phyloP scores from a whole-genome alignment of 2,797 vertebrate genomes.

The Gambusia yucatana region DNA sequence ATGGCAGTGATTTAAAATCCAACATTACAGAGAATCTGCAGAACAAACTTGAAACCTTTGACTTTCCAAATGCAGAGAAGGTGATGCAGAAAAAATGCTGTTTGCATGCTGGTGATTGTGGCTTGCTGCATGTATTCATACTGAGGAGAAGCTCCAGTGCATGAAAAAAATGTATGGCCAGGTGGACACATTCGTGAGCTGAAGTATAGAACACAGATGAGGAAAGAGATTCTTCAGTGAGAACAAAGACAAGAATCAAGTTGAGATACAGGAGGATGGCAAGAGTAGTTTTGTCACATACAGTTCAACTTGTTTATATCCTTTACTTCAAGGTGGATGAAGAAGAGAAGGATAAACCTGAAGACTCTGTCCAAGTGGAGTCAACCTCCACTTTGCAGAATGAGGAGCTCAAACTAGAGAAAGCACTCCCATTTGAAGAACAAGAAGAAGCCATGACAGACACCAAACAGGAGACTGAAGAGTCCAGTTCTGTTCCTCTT shows the following conservation, averaged over 20 bases:
- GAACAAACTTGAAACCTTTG: constrained; percentile 4
- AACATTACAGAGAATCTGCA: constrained; percentile 25
- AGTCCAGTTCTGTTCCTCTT: constrained; percentile 22
- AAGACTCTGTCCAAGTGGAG: constrained; percentile 4
- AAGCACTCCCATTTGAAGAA: constrained; percentile 22
- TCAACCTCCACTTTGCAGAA: constrained; percentile 16
- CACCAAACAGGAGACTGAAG: constrained; percentile 28
- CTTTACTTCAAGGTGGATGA: constrained; percentile 28
- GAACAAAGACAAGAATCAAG: constrained; percentile 21
- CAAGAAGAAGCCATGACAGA: constrained; percentile 21
- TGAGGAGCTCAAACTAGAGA: constrained; percentile 19
- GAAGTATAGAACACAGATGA: not conserved
- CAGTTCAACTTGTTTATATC: not conserved
- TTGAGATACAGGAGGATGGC: constrained; percentile 5
- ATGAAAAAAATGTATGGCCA: not conserved
- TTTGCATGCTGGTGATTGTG: not conserved
- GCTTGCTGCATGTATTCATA: not conserved
- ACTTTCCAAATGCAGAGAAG: constrained; percentile 25
- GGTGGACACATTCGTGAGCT: not conserved
- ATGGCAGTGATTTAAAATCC: constrained; percentile 12
- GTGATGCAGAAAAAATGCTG: constrained; percentile 31
- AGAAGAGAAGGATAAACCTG: constrained; percentile 22
- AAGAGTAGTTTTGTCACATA: not conserved
- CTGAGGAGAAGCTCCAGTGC: not conserved
- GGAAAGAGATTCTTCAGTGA: not conserved